Base-by-base conservation (phyloP, 2,113 vertebrate species). In the Phasianus colchicus region DNA sequence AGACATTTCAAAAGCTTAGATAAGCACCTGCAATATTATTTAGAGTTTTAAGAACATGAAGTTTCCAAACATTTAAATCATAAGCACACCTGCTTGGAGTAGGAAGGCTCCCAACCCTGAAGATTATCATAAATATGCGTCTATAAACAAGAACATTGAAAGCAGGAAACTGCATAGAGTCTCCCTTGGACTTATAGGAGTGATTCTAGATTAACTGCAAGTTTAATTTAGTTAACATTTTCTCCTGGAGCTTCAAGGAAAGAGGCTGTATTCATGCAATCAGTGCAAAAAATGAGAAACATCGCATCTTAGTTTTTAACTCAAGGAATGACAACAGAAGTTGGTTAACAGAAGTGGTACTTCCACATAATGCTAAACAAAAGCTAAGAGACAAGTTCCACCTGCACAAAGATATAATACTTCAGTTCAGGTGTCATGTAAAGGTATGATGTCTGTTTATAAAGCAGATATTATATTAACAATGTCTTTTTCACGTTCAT, bases 151-250 rank as follows among this genome's bases (percentile, higher is more conserved):
- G 17, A 88, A 27, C 32, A 70, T 20, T 52, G 65, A 88, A 77
- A 86, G 48, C 40, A 78, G 48, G 32, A 84, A 89, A 38, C 9
- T 32, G 7, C 52, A 58, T 16, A 30, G 36, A 70, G 8, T 64
- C 66, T 74, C 80, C 48, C 34, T 48, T 58, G 14, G 40, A 36
- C 22, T 36, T 88, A 54, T 27, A 17, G 19, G 48, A 73, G 19
- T 61, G 14, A 87, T 80, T n/a, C 86, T 36, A 70, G 71, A 88
- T 87, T 60, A 93, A 77, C 36, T 67, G 32, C 42, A 90, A 90
- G 8, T 84, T 79, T 45, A 48, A 67, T 63, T 85, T 64, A 18
- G 36, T 87, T 34, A 52, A 69, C 18, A 19, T 38, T 86, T 78
- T 57, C 81, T 67, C 66, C 57, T 75, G 20, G 27, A 11, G 45